Percentiles rank a stretch among this genome's conserved stretches.
Evolutionary conservation across 2,113 vertebrate genomes (phyloP).

Genomic region (Rissa tridactyla): DNA sequence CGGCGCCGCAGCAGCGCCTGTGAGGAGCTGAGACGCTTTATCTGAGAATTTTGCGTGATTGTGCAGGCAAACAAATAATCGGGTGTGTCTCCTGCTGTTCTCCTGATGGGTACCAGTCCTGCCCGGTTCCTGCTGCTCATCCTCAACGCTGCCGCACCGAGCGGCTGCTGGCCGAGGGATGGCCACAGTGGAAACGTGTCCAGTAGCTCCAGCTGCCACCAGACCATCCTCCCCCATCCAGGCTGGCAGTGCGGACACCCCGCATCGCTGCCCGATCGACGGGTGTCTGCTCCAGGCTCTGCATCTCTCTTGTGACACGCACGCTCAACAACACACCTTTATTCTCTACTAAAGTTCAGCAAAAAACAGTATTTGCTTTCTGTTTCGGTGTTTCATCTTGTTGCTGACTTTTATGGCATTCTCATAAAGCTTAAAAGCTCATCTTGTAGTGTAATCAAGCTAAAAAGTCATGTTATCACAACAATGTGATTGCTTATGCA

Average conservation of each 20-base stretch:
- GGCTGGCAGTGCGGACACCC: neutral
- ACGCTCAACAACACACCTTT: neutral
- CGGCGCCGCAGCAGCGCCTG: neutral
- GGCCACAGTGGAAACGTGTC: neutral
- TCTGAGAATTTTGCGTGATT: neutral
- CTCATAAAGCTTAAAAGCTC: constrained; percentile 44
- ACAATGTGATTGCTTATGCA: constrained; percentile 23
- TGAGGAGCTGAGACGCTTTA: neutral
- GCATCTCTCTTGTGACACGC: neutral
- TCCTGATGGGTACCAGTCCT: neutral
- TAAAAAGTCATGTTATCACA: constrained; percentile 46
- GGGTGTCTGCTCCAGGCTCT: neutral
- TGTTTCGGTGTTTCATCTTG: constrained; percentile 13
- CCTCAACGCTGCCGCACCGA: rapidly evolving
- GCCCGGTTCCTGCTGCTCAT: neutral
- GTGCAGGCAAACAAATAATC: rapidly evolving
- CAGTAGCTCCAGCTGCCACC: neutral
- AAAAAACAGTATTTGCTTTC: neutral
- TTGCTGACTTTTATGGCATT: constrained; percentile 18
- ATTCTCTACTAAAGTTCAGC: neutral
- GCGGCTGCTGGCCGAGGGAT: neutral
- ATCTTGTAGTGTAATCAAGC: constrained; percentile 28
- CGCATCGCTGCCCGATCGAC: rapidly evolving
- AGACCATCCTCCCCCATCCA: neutral
- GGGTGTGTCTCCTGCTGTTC: neutral